Conservation (phyloP, 2,888 invertebrate genomes). For the Synanthedon andrenaeformis region DNA sequence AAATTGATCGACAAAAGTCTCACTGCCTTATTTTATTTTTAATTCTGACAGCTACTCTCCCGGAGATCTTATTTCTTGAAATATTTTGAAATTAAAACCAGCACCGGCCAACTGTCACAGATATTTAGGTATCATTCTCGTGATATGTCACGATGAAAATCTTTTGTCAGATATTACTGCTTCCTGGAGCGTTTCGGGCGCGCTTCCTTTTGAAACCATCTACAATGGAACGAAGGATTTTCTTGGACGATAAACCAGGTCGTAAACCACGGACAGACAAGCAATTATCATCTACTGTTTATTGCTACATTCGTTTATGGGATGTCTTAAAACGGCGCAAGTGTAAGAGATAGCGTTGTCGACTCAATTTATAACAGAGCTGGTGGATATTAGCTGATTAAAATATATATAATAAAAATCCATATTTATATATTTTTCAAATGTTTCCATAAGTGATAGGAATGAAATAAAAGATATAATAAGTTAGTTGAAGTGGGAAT, state of each 20-base stretch:
- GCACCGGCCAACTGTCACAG: background rate
- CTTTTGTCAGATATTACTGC: background rate
- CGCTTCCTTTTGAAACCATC: background rate
- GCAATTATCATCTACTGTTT: slow-evolving; percentile 27
- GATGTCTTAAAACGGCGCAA: background rate
- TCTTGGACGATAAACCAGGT: slow-evolving; percentile 9
- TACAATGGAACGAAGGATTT: slow-evolving; percentile 13
- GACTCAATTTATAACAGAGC: too few species aligned
- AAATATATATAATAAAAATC: too few species aligned
- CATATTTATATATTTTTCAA: too few species aligned
- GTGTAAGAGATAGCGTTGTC: background rate
- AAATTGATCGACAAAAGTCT: too few species aligned
- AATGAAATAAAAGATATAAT: too few species aligned
- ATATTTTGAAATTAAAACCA: background rate
- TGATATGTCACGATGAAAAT: background rate
- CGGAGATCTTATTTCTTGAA: background rate
- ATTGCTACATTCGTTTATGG: slow-evolving; percentile 15
- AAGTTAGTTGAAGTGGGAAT: too few species aligned
- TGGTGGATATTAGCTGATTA: too few species aligned
- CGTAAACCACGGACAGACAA: slow-evolving; percentile 14
- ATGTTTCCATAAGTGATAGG: too few species aligned
- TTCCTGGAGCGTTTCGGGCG: background rate
- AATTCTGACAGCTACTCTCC: too few species aligned
- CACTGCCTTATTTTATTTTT: too few species aligned
- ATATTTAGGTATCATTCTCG: background rate